These are phyloP conservation scores for Callipepla squamata DNA, from an alignment of 2,113 vertebrate genomes.

Conservation along the genomic window DNA sequence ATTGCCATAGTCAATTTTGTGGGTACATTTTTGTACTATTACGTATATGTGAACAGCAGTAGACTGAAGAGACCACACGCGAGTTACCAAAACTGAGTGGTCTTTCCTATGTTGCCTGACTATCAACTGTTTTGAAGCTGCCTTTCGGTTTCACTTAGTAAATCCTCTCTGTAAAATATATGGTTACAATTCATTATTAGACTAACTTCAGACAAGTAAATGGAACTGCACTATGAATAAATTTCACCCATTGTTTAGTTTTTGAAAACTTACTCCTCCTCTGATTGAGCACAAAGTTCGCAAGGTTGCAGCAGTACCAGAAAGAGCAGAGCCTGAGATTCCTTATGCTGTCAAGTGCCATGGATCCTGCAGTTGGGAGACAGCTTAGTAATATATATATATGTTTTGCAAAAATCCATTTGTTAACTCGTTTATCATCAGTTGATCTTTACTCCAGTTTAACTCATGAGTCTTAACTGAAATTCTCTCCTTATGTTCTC, in stretches of 20 bases:
- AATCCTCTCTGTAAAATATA: neutral
- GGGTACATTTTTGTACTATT: neutral
- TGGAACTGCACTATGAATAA: neutral
- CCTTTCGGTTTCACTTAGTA: neutral
- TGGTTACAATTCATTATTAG: neutral
- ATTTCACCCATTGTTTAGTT: conserved; percentile 5
- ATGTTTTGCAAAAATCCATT: conserved; percentile 7
- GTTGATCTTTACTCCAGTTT: neutral
- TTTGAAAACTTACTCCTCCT: neutral
- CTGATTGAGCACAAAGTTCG: neutral
- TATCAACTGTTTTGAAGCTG: neutral
- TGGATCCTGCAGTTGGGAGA: neutral
- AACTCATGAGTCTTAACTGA: neutral
- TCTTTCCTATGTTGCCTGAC: neutral
- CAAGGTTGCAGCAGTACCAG: neutral
- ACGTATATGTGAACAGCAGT: neutral
- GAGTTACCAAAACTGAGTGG: neutral
- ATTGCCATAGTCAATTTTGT: neutral
- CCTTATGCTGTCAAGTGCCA: neutral
- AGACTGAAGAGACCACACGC: neutral
- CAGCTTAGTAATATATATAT: neutral
- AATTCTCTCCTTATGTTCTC: conserved; percentile 13
- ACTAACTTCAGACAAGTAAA: conserved; percentile 12
- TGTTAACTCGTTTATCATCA: conserved; percentile 6
- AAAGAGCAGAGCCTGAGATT: neutral